A percentile compares a stretch with the other conserved stretches of the same genome.
phyloP scores from a whole-genome alignment of 2,888 invertebrate genomes.

The Coremacera marginata region DNA sequence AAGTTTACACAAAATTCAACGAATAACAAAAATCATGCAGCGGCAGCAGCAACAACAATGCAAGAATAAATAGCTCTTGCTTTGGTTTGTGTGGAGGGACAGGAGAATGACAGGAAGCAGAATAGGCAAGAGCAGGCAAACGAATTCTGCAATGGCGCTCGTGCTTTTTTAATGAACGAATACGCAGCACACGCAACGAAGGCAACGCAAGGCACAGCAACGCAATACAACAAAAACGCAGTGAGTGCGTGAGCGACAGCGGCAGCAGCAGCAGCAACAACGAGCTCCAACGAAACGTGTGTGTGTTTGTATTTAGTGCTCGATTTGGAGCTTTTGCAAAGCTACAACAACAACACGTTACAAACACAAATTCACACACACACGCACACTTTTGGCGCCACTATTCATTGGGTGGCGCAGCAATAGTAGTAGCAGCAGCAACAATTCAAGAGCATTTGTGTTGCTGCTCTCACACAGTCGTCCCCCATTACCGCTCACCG shows the following conservation, averaged over 20 bases:
- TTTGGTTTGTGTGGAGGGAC: neutral
- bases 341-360: neutral
- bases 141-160: constrained; percentile 61
- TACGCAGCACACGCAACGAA: constrained; percentile 60
- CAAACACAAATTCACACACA: constrained; percentile 29
- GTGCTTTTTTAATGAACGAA: constrained; percentile 55
- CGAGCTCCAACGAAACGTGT: neutral
- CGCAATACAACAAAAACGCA: constrained; percentile 20
- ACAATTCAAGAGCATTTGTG: neutral
- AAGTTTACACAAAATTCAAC: no score
- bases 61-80: neutral
- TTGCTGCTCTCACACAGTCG: neutral
- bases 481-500: neutral
- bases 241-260: constrained; percentile 20
- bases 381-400: constrained; percentile 22
- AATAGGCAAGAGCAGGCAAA: constrained; percentile 39
- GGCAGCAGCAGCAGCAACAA: no score
- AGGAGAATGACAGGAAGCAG: neutral
- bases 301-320: neutral
- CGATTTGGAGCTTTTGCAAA: constrained; percentile 30
- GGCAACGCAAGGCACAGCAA: constrained; percentile 35
- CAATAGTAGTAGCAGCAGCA: neutral
- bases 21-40: neutral
- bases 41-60: neutral
- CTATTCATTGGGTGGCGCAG: constrained; percentile 10